Conservation (phyloP, 2,888 invertebrate species). For the Camponotus fellah region DNA sequence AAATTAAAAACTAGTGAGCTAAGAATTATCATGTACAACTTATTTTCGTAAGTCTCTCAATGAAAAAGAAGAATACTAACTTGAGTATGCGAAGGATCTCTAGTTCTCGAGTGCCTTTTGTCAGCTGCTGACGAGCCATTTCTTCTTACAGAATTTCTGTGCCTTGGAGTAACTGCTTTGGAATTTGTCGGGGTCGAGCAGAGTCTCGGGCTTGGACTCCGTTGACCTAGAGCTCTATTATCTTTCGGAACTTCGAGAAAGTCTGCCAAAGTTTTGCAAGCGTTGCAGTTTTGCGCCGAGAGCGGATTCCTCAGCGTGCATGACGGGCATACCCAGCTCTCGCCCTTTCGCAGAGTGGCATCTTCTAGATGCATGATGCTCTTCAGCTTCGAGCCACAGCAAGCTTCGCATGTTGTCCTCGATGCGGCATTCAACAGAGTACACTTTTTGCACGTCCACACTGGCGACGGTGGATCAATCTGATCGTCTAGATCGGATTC, state of each 20-base stretch:
- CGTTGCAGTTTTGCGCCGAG: slow-evolving; percentile 90
- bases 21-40: not conserved
- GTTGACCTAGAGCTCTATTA: slow-evolving; percentile 76
- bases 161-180: slow-evolving; percentile 82
- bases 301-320: slow-evolving; percentile 95
- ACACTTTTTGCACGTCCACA: slow-evolving; percentile 95
- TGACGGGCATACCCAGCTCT: slow-evolving; percentile 90
- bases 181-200: slow-evolving; percentile 76
- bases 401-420: slow-evolving; percentile 93
- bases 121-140: slow-evolving; percentile 80
- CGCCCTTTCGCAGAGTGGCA: slow-evolving; percentile 90
- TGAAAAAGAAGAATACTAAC: slow-evolving; percentile 61
- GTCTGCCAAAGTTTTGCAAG: slow-evolving; percentile 90
- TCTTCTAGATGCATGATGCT: slow-evolving; percentile 89
- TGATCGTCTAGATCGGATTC: slow-evolving; percentile 89
- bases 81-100: slow-evolving; percentile 78
- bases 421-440: slow-evolving; percentile 93
- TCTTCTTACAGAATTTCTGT: slow-evolving; percentile 83
- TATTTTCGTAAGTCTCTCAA: not conserved
- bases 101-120: slow-evolving; percentile 80
- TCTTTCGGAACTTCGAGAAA: slow-evolving; percentile 84
- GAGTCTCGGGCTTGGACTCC: slow-evolving; percentile 82
- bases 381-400: slow-evolving; percentile 93
- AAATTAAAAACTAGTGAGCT: not conserved
- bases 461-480: slow-evolving; percentile 83